Conservation (phyloP, 2,113 vertebrate genomes). For the Tragelaphus buxtoni region DNA sequence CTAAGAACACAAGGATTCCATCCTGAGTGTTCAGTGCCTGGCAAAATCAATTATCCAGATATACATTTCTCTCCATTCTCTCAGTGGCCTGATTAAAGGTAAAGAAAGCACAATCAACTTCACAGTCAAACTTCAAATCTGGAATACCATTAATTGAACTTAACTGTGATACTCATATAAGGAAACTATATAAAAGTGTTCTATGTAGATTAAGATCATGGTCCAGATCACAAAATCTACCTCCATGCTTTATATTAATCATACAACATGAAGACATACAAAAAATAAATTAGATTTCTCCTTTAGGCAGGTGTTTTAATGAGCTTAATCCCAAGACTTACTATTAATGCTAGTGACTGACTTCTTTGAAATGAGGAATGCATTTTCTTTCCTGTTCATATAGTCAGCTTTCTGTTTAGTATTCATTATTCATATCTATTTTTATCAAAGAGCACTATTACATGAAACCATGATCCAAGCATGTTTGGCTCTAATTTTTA, state of each 20-base stretch:
- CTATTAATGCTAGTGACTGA: slow-evolving; percentile 33
- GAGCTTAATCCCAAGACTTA: slow-evolving; percentile 36
- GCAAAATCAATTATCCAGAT: not conserved
- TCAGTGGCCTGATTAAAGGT: not conserved
- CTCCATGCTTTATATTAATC: slow-evolving; percentile 47
- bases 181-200: not conserved
- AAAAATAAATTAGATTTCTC: slow-evolving; percentile 60
- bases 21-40: not conserved
- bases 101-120: not conserved
- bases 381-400: slow-evolving; percentile 55
- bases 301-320: slow-evolving; percentile 61
- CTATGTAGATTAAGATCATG: slow-evolving; percentile 34
- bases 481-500: slow-evolving; percentile 47
- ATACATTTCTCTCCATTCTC: not conserved
- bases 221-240: slow-evolving; percentile 41
- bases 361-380: slow-evolving; percentile 45
- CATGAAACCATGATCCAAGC: slow-evolving; percentile 42
- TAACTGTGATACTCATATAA: not conserved
- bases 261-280: slow-evolving; percentile 49
- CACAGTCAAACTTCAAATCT: not conserved
- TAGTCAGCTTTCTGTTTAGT: slow-evolving; percentile 51
- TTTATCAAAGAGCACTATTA: slow-evolving; percentile 64
- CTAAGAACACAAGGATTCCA: not conserved
- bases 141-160: not conserved
- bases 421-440: slow-evolving; percentile 70